These are phyloP conservation scores for Zaprionus lineosus DNA, from an alignment of 2,888 invertebrate genomes.

Conservation along the genomic window DNA sequence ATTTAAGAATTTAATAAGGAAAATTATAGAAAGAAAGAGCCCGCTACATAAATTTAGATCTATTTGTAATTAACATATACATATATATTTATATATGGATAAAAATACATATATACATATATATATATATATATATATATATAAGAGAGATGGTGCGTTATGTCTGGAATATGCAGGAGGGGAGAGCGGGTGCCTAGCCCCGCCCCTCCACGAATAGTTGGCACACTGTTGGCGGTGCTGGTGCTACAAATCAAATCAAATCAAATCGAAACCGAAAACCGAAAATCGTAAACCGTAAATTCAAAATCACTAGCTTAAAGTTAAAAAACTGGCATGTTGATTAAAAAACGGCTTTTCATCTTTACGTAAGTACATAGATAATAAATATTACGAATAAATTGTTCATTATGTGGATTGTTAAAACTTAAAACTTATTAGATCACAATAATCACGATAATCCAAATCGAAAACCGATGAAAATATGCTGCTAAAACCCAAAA, in stretches of 20 bases:
- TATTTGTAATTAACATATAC: not conserved
- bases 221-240: conserved; percentile 21
- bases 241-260: conserved; percentile 46
- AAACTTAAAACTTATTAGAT: conserved; percentile 56
- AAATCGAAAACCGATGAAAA: conserved; percentile 49
- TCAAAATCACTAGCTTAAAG: conserved; percentile 49
- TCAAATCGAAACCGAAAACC: conserved; percentile 49
- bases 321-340: conserved; percentile 25
- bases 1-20: no score
- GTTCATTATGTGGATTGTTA: conserved; percentile 13
- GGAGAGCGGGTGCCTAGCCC: not conserved
- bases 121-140: not conserved
- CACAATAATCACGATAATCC: conserved; percentile 59
- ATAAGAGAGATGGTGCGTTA: conserved; percentile 29
- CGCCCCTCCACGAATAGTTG: conserved; percentile 7
- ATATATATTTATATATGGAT: conserved; percentile 8
- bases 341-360: conserved; percentile 1
- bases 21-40: not conserved
- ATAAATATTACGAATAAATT: conserved; percentile 27
- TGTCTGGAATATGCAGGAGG: conserved; percentile 14
- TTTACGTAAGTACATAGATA: conserved; percentile 32
- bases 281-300: conserved; percentile 50
- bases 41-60: no score
- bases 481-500: conserved; percentile 46
- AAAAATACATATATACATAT: conserved; percentile 8